Evolutionary conservation across 2,113 vertebrate species (phyloP), one percentile per base, ranked within the genome.

Genomic region (Daubentonia madagascariensis): DNA sequence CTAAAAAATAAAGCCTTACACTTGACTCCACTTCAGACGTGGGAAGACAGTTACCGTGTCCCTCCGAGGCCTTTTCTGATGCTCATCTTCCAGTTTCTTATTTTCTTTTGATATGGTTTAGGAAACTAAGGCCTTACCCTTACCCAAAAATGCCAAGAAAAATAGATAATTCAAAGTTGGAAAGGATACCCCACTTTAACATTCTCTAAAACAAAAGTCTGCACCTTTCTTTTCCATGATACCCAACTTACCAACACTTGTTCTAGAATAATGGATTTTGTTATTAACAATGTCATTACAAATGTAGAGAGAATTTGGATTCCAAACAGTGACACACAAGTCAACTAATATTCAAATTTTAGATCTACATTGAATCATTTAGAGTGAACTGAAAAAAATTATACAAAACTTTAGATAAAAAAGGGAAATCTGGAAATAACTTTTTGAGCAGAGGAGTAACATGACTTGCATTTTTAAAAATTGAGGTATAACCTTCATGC

Each of bases 261-360:
- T 63, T 48, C 25, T 80, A 70, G 9, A 45, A 87, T 40, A 37
- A 50, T 61, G 50, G 43, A 70, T 84, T 83, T 94, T 89, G n/a
- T 54, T 73, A 14, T 85, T 83, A 92, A 43, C 63, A 73, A 11
- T 61, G 12, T 87, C 67, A 91, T 5, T 63, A 7, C 8, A 92
- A 89, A 87, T 40, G 37, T 18, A 94, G n/a, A 22, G 37, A 93
- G 63, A 95, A 83, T 75, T 73, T 78, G 40, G 50, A 92, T 83
- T 79, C 54, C 16, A 76, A 95, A 85, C 17, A 93, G 48, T 78
- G 54, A 92, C 87, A 70, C 88, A n/a, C 67, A 95, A 70, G 37
- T 91, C 35, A 93, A 86, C 70, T 84, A 92, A 95, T 95, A 94
- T 67, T 91, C 59, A 96, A 92, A 79, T 96, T 75, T 86, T 43